phyloP scores from a whole-genome alignment of 53 echinoderm and acorn worm genomes.

The Paracentrotus lividus region DNA sequence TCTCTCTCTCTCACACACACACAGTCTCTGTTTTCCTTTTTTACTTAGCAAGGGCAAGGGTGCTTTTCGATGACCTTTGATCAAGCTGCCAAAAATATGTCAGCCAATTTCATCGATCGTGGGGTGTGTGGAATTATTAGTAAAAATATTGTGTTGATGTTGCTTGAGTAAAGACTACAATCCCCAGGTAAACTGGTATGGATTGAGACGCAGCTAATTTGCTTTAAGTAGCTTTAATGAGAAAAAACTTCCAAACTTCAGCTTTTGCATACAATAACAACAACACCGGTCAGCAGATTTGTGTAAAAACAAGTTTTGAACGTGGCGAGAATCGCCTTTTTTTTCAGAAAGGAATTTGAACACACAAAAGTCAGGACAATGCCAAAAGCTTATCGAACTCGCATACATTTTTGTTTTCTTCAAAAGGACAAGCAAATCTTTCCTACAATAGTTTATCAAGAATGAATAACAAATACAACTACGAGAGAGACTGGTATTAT shows the following conservation, averaged over 20 bases:
- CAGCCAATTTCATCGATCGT: neutral
- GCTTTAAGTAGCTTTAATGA: neutral
- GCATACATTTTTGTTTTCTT: neutral
- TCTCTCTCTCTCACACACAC: neutral
- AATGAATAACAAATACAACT: conserved; percentile 6
- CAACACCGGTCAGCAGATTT: neutral
- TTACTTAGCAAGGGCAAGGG: neutral
- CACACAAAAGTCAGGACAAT: neutral
- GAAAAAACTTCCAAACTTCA: neutral
- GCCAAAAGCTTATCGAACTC: neutral
- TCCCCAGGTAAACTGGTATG: neutral
- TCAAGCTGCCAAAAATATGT: neutral
- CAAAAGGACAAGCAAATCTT: neutral
- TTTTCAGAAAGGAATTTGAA: conserved; percentile 15
- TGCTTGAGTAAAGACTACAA: neutral
- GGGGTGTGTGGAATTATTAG: neutral
- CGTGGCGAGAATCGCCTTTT: neutral
- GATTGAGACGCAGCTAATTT: neutral
- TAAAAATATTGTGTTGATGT: neutral
- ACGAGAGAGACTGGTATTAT: neutral
- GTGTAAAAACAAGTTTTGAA: conserved; percentile 28
- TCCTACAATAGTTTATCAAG: neutral
- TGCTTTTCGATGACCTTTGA: neutral
- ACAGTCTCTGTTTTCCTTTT: neutral
- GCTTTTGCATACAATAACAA: neutral